These are phyloP conservation scores for Furcula furcula DNA, from an alignment of 2,888 invertebrate genomes.

Conservation along the genomic window DNA sequence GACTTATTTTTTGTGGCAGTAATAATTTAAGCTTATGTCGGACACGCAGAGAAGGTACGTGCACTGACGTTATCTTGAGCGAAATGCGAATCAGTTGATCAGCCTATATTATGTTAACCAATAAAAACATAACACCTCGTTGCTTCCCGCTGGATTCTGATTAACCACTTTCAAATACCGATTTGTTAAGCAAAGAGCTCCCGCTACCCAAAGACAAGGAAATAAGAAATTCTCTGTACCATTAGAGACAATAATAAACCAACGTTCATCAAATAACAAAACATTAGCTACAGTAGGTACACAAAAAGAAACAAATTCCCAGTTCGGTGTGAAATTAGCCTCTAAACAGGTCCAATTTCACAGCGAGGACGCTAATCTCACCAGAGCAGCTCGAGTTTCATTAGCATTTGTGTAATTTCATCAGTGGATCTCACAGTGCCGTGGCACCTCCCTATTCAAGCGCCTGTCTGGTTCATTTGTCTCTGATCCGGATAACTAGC, in stretches of 20 bases:
- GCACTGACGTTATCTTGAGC: too few species aligned
- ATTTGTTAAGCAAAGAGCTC: too few species aligned
- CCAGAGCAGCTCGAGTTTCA: constrained; percentile 61
- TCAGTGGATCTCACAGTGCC: constrained; percentile 47
- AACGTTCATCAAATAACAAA: constrained; percentile 13
- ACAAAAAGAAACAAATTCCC: constrained; percentile 27
- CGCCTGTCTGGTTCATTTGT: constrained; percentile 50
- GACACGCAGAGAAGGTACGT: too few species aligned
- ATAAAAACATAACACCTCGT: too few species aligned
- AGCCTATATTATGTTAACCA: too few species aligned
- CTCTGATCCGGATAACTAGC: constrained; percentile 49
- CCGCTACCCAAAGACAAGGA: too few species aligned
- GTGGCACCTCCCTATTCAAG: constrained; percentile 21
- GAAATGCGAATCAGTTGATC: too few species aligned
- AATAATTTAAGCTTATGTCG: too few species aligned
- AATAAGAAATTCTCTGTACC: too few species aligned
- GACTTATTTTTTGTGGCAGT: too few species aligned
- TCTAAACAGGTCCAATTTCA: constrained; percentile 61
- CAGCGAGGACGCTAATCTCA: constrained; percentile 62
- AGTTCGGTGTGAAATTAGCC: constrained; percentile 46
- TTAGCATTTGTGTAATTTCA: constrained; percentile 76
- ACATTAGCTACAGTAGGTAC: not conserved
- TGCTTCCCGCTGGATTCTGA: too few species aligned
- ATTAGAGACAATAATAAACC: constrained; percentile 5
- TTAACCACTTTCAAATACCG: too few species aligned